Conservation (phyloP, 2,888 invertebrate genomes). For the Andrena camellia region DNA sequence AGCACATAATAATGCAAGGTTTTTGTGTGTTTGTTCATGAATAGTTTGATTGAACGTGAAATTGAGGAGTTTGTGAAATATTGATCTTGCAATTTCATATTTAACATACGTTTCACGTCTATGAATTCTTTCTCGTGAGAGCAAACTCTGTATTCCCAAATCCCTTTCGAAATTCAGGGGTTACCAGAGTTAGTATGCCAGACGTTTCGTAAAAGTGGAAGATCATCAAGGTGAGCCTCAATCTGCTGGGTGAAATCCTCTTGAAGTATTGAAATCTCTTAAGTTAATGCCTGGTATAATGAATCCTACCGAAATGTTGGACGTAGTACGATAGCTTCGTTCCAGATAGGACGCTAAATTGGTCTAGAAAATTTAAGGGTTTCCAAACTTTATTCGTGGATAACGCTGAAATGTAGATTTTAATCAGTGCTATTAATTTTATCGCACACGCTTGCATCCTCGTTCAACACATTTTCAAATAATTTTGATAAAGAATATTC, state of each 20-base stretch:
- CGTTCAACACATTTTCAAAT: background rate
- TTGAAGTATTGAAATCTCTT: conserved; percentile 32
- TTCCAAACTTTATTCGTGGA: background rate
- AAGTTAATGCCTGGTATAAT: conserved; percentile 31
- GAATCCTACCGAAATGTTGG: conserved; percentile 24
- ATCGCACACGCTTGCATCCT: background rate
- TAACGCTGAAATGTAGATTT: conserved; percentile 6
- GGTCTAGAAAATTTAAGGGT: conserved; percentile 29
- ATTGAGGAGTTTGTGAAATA: too few species aligned
- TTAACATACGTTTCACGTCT: background rate
- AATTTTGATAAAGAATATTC: background rate
- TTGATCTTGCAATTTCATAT: background rate
- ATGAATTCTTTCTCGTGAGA: background rate
- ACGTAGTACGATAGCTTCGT: background rate
- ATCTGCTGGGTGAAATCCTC: conserved; percentile 24
- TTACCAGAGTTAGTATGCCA: background rate
- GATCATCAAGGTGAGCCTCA: conserved; percentile 21
- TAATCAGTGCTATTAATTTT: conserved; percentile 17
- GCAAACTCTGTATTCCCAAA: background rate
- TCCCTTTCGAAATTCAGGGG: conserved; percentile 23
- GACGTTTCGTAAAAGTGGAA: conserved; percentile 16
- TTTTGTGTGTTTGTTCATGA: too few species aligned
- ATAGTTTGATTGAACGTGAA: too few species aligned
- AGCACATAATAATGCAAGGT: too few species aligned
- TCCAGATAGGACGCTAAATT: conserved; percentile 20